Conservation (phyloP, 2,113 vertebrate species). For the Channa argus region DNA sequence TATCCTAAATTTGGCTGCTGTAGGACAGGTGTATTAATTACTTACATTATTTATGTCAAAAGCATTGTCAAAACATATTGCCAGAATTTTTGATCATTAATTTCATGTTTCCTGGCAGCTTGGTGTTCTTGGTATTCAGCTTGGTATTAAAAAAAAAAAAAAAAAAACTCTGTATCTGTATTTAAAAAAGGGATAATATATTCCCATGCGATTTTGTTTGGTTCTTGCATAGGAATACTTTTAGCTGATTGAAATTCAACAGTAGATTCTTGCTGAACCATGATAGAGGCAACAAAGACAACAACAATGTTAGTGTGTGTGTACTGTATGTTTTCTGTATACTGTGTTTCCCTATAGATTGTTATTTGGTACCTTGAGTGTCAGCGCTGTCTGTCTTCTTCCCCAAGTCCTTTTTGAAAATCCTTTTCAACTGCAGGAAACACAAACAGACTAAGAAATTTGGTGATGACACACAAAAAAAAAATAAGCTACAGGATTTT, state of each 20-base stretch:
- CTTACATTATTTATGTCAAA: no score
- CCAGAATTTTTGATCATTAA: no score
- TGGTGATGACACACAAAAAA: slow-evolving; percentile 54
- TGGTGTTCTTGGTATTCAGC: no score
- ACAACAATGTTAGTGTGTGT: background rate
- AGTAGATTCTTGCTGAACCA: slow-evolving; percentile 5
- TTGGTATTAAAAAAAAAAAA: no score
- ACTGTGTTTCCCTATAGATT: slow-evolving; percentile 32
- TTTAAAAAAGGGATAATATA: no score
- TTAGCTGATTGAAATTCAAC: background rate
- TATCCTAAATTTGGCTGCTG: no score
- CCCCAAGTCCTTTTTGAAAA: slow-evolving; percentile 92
- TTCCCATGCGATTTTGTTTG: no score
- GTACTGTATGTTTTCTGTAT: slow-evolving; percentile 39
- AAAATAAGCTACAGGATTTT: background rate
- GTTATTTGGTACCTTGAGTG: slow-evolving; percentile 75
- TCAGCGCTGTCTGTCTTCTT: slow-evolving; percentile 89
- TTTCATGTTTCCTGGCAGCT: no score
- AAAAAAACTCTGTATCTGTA: no score
- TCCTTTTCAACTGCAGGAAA: slow-evolving; percentile 85
- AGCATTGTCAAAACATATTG: no score
- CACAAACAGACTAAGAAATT: background rate
- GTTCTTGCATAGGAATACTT: no score
- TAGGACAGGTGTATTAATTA: no score
- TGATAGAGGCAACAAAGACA: slow-evolving; percentile 1